Conservation (phyloP, 2,888 invertebrate genomes). For the Chymomyza caudatula region DNA sequence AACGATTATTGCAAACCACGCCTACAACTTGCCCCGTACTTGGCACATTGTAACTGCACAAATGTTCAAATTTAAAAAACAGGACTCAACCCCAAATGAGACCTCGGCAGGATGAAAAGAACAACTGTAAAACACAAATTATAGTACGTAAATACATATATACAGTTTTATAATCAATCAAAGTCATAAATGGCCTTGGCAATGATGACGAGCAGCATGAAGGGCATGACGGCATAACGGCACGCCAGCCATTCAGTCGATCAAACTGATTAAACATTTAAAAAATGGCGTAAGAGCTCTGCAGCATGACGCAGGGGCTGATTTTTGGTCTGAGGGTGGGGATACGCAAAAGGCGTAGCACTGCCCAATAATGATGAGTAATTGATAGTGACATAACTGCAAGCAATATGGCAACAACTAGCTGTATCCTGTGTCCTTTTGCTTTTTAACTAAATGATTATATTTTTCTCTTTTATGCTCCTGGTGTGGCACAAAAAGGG, state of each 20-base stretch:
- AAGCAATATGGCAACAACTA: constrained; percentile 36
- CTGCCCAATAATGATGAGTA: constrained; percentile 63
- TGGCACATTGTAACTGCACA: constrained; percentile 18
- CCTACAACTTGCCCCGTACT: constrained; percentile 36
- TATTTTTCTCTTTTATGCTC: too few relatives aligned
- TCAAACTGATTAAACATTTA: constrained; percentile 46
- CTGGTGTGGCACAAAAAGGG: background rate
- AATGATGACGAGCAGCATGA: constrained; percentile 33
- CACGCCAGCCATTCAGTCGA: background rate
- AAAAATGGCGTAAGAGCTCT: constrained; percentile 32
- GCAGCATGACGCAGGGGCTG: constrained; percentile 24
- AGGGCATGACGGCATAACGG: constrained; percentile 1
- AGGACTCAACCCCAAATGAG: background rate
- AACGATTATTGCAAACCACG: constrained; percentile 37
- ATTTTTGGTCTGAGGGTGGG: background rate
- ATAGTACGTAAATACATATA: too few relatives aligned
- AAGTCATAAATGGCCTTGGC: constrained; percentile 62
- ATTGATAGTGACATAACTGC: constrained; percentile 68
- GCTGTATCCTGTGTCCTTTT: background rate
- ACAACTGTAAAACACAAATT: constrained; percentile 49
- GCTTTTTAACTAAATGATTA: constrained; percentile 20
- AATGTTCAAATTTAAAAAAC: constrained; percentile 42
- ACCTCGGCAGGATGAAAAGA: background rate
- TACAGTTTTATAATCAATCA: constrained; percentile 73
- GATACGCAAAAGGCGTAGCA: constrained; percentile 42